phyloP scores from a whole-genome alignment of 2,113 vertebrate species.

The Gymnarchus niloticus region DNA sequence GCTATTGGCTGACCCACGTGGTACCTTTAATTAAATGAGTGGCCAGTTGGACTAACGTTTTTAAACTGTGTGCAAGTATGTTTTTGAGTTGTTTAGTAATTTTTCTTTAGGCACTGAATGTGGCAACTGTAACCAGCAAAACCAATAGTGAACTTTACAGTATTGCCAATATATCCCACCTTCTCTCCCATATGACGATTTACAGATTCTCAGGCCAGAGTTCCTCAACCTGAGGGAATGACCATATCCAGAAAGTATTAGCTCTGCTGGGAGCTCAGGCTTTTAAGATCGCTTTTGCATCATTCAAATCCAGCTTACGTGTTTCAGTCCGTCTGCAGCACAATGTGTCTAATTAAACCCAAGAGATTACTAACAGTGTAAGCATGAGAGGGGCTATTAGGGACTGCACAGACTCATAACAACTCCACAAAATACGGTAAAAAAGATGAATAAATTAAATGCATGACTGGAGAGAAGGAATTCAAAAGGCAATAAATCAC shows the following conservation, averaged over 20 bases:
- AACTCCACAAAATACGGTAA: neutral
- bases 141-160: neutral
- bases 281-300: neutral
- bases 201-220: neutral
- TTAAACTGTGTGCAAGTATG: neutral
- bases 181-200: neutral
- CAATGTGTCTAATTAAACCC: neutral
- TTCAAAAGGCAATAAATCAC: constrained; percentile 8
- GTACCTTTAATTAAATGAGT: neutral
- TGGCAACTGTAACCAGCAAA: neutral
- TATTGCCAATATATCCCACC: neutral
- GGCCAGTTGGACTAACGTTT: neutral
- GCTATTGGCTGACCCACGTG: neutral
- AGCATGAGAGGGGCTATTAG: neutral
- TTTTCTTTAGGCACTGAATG: neutral
- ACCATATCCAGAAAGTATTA: neutral
- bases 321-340: neutral
- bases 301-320: neutral
- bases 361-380: neutral
- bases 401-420: neutral
- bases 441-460: neutral
- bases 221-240: no score
- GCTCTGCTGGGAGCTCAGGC: neutral
- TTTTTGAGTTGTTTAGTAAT: neutral
- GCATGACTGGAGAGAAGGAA: neutral